A percentile compares a stretch with the other conserved stretches of the same genome.
phyloP scores from a whole-genome alignment of 2,888 invertebrate genomes.

The Labia minor region DNA sequence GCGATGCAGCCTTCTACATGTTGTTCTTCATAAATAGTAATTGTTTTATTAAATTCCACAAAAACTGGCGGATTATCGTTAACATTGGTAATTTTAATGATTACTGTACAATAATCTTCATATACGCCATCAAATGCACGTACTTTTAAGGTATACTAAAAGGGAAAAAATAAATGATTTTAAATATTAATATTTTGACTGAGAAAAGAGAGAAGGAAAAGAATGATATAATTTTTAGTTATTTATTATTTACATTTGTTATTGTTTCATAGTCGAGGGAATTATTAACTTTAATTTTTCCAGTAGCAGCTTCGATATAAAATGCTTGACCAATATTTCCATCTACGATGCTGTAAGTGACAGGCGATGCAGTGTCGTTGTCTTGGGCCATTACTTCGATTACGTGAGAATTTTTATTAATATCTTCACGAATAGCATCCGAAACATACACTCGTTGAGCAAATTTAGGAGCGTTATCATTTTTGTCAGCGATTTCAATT shows the following conservation, averaged over 20 bases:
- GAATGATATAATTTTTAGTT: not conserved
- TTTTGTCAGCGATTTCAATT: constrained; percentile 88
- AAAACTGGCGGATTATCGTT: constrained; percentile 91
- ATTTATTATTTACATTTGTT: constrained; percentile 39
- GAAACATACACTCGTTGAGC: constrained; percentile 62
- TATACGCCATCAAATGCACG: constrained; percentile 74
- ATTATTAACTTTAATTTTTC: constrained; percentile 69
- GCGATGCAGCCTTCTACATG: constrained; percentile 56
- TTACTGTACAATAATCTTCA: constrained; percentile 71
- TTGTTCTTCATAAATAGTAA: constrained; percentile 64
- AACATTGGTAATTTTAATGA: constrained; percentile 75
- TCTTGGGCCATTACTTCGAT: constrained; percentile 82
- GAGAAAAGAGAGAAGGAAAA: not conserved
- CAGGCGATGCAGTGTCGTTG: constrained; percentile 67
- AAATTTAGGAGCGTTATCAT: constrained; percentile 89
- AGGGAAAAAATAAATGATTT: constrained; percentile 18
- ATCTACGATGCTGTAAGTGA: constrained; percentile 74
- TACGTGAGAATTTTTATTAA: constrained; percentile 69
- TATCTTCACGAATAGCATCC: constrained; percentile 67
- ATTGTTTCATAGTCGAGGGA: constrained; percentile 72
- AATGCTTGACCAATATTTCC: constrained; percentile 83
- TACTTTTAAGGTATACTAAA: constrained; percentile 70
- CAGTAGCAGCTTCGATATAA: constrained; percentile 71
- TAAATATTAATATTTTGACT: not conserved
- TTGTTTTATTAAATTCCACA: constrained; percentile 53